Percentiles rank a stretch among this genome's conserved stretches.
phyloP scores from a whole-genome alignment of 2,113 vertebrate genomes.

The Dolichallabes microphthalmus region DNA sequence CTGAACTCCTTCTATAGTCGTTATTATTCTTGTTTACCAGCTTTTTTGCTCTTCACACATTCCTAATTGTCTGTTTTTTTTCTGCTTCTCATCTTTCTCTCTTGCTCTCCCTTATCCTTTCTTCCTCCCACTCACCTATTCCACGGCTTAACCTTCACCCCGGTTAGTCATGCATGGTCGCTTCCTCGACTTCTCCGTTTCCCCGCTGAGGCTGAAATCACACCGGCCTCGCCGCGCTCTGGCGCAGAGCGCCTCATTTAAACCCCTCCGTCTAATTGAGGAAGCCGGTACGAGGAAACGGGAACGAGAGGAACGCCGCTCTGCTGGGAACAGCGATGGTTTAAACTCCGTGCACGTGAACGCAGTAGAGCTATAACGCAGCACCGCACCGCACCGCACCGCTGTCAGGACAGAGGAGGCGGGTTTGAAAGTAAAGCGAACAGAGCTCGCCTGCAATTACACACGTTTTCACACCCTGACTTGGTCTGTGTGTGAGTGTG shows the following conservation, averaged over 20 bases:
- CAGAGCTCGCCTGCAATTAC: not conserved
- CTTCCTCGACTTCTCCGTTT: not conserved
- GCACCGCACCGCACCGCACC: not conserved
- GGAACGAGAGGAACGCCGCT: not conserved
- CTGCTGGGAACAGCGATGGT: not conserved
- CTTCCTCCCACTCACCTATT: conserved; percentile 24
- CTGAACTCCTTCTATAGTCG: not conserved
- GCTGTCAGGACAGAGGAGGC: not conserved
- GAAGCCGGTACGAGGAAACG: not conserved
- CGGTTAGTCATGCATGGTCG: not conserved
- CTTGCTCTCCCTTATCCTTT: not conserved
- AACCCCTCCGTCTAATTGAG: not conserved
- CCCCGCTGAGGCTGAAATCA: not conserved
- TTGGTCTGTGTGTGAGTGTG: not conserved
- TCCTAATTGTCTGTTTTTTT: too few relatives aligned
- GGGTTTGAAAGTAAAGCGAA: not conserved
- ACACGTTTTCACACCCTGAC: not conserved
- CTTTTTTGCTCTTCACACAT: not conserved
- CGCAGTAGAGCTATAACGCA: not conserved
- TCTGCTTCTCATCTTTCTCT: not conserved
- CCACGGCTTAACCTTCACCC: conserved; percentile 13
- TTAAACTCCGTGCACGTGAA: not conserved
- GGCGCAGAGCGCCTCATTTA: conserved; percentile 1
- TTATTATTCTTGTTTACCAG: not conserved
- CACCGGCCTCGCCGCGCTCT: not conserved